Conservation (phyloP, 2,888 invertebrate genomes). For the Calliphora vomitoria region DNA sequence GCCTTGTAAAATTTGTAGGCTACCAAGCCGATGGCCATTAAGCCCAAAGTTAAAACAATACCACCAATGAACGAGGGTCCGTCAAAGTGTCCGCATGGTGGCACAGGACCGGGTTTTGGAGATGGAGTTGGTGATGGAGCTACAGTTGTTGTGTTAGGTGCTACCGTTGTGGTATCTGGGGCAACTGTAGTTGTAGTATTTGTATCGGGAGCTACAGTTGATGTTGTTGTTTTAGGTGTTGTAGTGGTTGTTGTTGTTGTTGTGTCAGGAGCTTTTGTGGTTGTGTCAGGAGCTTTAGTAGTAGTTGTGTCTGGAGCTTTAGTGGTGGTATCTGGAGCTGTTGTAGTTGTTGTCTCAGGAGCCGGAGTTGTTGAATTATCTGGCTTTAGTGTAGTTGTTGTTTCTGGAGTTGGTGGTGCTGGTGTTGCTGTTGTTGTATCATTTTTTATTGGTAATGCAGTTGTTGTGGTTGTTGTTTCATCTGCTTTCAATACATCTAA, state of each 20-base stretch:
- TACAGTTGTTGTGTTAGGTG: constrained; percentile 72
- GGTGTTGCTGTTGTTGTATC: not conserved
- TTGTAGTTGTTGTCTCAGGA: constrained; percentile 57
- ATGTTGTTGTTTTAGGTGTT: constrained; percentile 67
- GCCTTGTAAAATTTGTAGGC: constrained; percentile 95
- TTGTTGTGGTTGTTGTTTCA: not conserved
- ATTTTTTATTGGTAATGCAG: not conserved
- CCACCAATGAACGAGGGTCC: constrained; percentile 93
- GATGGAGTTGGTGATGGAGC: constrained; percentile 76
- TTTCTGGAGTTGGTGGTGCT: constrained; percentile 4
- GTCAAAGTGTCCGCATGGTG: constrained; percentile 87
- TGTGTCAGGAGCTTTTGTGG: constrained; percentile 46
- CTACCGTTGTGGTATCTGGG: constrained; percentile 71
- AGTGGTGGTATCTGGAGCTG: constrained; percentile 46
- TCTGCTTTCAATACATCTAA: not conserved
- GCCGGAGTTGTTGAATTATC: constrained; percentile 20
- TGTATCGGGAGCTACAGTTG: constrained; percentile 75
- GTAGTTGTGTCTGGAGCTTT: constrained; percentile 39
- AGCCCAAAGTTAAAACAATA: constrained; percentile 91
- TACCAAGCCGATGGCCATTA: constrained; percentile 92
- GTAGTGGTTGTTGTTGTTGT: constrained; percentile 61
- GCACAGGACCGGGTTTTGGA: constrained; percentile 79
- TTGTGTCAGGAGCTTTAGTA: constrained; percentile 45
- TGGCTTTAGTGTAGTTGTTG: not conserved
- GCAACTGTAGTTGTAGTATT: constrained; percentile 70